Conservation (phyloP, 2,113 vertebrate species). For the Pomatorhinus ruficollis region DNA sequence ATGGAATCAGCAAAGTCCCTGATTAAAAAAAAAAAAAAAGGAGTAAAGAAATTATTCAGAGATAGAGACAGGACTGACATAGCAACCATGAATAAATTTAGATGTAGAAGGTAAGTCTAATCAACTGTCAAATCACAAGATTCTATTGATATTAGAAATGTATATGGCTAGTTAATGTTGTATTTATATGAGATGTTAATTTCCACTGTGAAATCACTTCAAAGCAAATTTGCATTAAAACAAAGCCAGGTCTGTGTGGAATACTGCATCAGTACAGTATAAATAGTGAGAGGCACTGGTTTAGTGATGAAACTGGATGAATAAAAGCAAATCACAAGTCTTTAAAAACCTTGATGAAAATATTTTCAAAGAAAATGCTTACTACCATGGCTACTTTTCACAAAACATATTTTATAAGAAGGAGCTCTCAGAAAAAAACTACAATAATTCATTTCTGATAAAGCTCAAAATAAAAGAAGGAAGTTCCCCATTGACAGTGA, state of each 20-base stretch:
- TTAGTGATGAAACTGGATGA: background rate
- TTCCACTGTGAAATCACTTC: background rate
- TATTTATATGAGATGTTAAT: background rate
- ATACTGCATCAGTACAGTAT: background rate
- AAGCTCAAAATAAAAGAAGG: background rate
- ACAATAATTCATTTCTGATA: background rate
- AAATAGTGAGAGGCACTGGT: background rate
- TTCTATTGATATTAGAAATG: background rate
- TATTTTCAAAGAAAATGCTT: background rate
- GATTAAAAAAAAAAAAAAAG: background rate
- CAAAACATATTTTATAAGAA: background rate
- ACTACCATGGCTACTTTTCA: background rate
- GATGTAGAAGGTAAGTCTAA: background rate
- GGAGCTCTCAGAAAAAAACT: background rate
- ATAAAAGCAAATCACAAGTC: background rate
- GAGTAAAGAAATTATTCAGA: background rate
- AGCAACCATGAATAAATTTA: background rate
- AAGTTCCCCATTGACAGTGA: background rate
- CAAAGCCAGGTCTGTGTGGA: background rate
- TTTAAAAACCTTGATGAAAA: background rate
- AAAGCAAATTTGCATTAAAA: constrained; percentile 9
- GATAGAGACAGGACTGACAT: background rate
- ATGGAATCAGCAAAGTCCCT: background rate
- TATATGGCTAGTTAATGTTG: background rate
- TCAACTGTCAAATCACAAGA: background rate